Evolutionary conservation across 2,113 vertebrate species (phyloP).

Genomic region (Pachyramphus minor): DNA sequence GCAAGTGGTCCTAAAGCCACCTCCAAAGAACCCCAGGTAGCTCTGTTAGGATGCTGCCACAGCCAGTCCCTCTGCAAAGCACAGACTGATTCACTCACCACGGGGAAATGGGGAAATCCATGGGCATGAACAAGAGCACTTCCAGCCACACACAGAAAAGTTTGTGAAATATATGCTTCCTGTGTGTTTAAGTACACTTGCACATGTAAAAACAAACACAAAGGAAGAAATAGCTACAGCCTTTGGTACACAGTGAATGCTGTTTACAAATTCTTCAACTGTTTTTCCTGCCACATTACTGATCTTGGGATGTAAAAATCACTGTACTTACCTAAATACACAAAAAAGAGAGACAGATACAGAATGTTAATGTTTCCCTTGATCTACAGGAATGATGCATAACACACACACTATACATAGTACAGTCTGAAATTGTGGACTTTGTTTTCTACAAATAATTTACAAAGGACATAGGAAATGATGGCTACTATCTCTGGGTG

Average conservation of each 20-base stretch:
- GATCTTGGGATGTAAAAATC: neutral
- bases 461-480: neutral
- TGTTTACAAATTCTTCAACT: neutral
- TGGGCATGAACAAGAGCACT: accelerated
- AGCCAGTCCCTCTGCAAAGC: neutral
- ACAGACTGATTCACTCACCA: neutral
- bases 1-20: slow-evolving; percentile 41
- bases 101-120: neutral
- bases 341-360: neutral
- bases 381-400: neutral
- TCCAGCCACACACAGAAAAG: neutral
- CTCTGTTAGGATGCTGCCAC: neutral
- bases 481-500: neutral
- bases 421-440: neutral
- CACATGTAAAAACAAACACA: neutral
- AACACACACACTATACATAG: too few relatives aligned
- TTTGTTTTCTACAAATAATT: neutral
- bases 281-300: neutral
- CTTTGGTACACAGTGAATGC: neutral
- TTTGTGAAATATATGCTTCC: neutral
- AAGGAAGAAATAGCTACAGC: neutral
- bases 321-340: neutral
- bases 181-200: accelerated
- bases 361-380: neutral
- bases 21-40: neutral